phyloP scores from a whole-genome alignment of 1,140 invertebrate species.

The Orchestia grillus region DNA sequence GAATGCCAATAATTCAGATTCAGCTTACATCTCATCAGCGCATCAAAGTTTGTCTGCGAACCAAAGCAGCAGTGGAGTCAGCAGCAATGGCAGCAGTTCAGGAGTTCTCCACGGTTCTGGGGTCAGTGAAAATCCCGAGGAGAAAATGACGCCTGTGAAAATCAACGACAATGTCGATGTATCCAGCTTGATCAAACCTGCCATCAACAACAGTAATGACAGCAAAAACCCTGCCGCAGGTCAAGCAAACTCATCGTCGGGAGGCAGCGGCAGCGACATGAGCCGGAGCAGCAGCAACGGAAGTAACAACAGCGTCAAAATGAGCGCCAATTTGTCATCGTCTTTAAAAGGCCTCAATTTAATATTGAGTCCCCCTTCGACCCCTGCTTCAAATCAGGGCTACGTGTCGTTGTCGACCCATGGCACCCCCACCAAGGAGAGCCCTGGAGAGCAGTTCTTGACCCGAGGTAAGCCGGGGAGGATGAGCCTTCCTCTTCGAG shows the following conservation, averaged over 20 bases:
- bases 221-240: not conserved
- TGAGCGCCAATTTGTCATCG: not conserved
- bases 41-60: not conserved
- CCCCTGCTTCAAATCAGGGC: not conserved
- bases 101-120: conserved; percentile 1
- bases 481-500: conserved; percentile 10
- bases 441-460: not conserved
- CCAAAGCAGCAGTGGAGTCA: conserved; percentile 33
- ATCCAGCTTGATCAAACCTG: not conserved
- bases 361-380: not conserved
- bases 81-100: conserved; percentile 42
- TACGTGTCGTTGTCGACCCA: not conserved
- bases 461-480: not conserved
- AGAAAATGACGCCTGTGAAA: not conserved
- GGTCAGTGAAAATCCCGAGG: not conserved
- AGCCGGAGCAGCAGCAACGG: conserved; percentile 41
- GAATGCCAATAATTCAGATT: not conserved
- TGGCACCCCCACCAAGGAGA: conserved; percentile 29
- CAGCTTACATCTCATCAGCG: not conserved
- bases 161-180: not conserved
- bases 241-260: not conserved
- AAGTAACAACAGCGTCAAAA: conserved; percentile 25
- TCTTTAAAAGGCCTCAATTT: conserved; percentile 36
- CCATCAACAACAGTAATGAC: not conserved
- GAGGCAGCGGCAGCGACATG: conserved; percentile 39